These are phyloP conservation scores for Balaeniceps rex DNA, from an alignment of 2,113 vertebrate species.

Conservation along the genomic window DNA sequence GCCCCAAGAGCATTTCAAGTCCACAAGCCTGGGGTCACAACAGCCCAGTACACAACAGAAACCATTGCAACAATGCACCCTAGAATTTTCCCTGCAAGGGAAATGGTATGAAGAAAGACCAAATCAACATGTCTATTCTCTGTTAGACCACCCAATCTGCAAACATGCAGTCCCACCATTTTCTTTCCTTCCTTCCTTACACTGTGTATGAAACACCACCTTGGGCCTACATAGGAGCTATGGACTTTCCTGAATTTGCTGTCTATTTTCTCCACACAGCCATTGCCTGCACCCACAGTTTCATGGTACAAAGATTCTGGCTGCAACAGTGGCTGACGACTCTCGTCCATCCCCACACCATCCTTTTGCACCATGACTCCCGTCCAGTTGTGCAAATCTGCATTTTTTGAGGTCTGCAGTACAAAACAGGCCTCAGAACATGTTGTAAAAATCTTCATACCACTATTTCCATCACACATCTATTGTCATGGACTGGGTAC, in stretches of 20 bases:
- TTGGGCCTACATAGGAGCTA: not conserved
- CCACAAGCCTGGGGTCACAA: not conserved
- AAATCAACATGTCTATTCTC: not conserved
- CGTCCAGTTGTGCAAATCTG: not conserved
- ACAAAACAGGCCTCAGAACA: not conserved
- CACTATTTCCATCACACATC: not conserved
- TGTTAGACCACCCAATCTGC: not conserved
- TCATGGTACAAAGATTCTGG: not conserved
- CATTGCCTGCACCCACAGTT: not conserved
- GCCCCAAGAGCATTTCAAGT: not conserved
- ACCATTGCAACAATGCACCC: not conserved
- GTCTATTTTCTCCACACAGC: not conserved
- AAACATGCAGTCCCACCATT: not conserved
- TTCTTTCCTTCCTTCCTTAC: not conserved
- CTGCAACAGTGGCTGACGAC: not conserved
- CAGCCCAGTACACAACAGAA: not conserved
- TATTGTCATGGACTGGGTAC: not conserved
- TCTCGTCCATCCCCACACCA: not conserved
- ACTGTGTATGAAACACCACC: not conserved
- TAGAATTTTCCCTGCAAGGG: not conserved
- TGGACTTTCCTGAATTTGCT: not conserved
- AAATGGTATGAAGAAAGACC: not conserved
- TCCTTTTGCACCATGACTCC: not conserved
- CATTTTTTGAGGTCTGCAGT: not conserved
- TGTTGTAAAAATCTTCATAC: not conserved